These are phyloP conservation scores for Ivindomyrus marchei DNA, from an alignment of 2,113 vertebrate genomes.

Conservation along the genomic window DNA sequence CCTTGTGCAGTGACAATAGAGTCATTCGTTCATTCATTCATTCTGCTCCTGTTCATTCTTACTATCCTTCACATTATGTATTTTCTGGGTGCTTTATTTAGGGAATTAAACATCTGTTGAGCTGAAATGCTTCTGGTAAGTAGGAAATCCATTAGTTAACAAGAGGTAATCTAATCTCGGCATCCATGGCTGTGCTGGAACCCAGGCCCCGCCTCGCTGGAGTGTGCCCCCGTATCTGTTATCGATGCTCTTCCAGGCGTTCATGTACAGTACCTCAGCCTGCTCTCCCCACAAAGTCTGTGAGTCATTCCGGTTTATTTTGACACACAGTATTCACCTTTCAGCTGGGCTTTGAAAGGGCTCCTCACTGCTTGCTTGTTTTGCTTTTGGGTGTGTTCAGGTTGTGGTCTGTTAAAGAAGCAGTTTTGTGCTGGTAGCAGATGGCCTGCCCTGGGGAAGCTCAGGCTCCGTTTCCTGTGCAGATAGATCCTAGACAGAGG, in stretches of 20 bases:
- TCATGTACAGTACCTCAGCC: not conserved
- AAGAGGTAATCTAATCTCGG: not conserved
- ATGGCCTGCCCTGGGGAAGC: not conserved
- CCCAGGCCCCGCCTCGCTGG: not conserved
- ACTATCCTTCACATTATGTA: not conserved
- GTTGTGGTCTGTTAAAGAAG: not conserved
- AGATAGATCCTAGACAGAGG: not conserved
- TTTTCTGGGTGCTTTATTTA: not conserved
- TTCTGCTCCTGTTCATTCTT: not conserved
- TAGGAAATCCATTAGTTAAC: not conserved
- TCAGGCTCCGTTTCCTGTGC: not conserved
- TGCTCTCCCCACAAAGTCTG: not conserved
- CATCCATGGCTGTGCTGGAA: not conserved
- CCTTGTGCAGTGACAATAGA: not conserved
- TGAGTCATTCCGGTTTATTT: constrained; percentile 14
- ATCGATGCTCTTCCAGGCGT: not conserved
- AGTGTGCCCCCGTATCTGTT: not conserved
- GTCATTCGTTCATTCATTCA: not conserved
- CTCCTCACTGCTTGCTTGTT: not conserved
- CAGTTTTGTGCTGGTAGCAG: not conserved
- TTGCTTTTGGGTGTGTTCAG: not conserved
- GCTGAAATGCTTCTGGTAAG: not conserved
- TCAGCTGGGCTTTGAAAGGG: not conserved
- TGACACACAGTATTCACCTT: not conserved
- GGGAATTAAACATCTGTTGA: not conserved